Evolutionary conservation across 2,797 vertebrate species (phyloP).

Genomic region (Leuciscus waleckii): DNA sequence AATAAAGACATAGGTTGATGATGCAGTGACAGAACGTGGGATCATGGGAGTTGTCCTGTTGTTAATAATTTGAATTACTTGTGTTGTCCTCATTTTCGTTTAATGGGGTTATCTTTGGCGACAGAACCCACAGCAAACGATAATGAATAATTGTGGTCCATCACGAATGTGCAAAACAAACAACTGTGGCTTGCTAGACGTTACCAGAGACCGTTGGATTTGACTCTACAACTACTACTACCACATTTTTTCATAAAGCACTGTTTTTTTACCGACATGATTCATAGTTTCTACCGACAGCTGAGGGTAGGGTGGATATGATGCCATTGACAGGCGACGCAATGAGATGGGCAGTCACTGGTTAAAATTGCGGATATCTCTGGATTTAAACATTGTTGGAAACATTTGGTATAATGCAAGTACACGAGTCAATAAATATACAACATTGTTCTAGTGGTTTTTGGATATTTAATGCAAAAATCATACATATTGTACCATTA

Average conservation of each 20-base stretch:
- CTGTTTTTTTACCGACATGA: neutral
- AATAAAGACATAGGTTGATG: neutral
- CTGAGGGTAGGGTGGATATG: neutral
- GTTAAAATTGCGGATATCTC: neutral
- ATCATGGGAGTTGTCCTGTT: neutral
- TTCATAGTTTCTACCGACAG: neutral
- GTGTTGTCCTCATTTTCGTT: too few species aligned
- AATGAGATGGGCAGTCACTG: neutral
- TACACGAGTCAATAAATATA: neutral
- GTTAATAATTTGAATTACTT: too few species aligned
- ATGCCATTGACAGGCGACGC: neutral
- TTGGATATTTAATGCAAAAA: neutral
- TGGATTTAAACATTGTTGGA: neutral
- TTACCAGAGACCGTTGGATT: neutral
- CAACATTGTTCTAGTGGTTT: neutral
- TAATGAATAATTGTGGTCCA: neutral
- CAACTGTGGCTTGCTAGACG: neutral
- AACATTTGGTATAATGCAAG: neutral
- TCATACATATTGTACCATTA: neutral
- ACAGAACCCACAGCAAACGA: neutral
- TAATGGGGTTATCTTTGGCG: too few species aligned
- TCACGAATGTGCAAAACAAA: neutral
- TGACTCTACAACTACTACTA: neutral
- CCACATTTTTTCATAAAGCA: neutral
- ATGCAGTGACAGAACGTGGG: neutral